phyloP scores from a whole-genome alignment of 2,888 invertebrate genomes.

The Drosophila kokeensis region DNA sequence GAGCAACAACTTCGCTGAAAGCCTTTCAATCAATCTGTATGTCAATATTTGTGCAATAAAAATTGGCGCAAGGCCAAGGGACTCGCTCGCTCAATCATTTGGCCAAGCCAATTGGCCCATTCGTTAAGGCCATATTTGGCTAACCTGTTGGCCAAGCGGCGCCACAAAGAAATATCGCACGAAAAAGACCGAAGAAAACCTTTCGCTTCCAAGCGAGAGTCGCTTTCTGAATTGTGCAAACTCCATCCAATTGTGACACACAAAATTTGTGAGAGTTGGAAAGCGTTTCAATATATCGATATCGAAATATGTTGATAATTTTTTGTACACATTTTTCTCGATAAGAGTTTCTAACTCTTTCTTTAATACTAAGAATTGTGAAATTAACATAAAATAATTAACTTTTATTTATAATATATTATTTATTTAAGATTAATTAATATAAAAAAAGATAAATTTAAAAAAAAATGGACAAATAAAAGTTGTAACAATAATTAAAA shows the following conservation, averaged over 20 bases:
- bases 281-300: neutral
- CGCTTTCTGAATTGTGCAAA: neutral
- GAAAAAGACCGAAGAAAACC: conserved; percentile 23
- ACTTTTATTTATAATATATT: too few relatives aligned
- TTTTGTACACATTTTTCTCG: neutral
- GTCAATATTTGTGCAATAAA: conserved; percentile 60
- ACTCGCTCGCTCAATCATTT: conserved; percentile 46
- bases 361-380: too few relatives aligned
- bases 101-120: conserved; percentile 44
- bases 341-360: neutral
- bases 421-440: too few relatives aligned
- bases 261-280: neutral
- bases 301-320: neutral
- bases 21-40: conserved; percentile 63
- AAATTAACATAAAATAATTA: too few relatives aligned
- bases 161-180: conserved; percentile 42
- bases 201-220: conserved; percentile 50
- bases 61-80: conserved; percentile 61
- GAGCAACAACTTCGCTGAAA: conserved; percentile 44
- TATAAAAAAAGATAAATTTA: too few relatives aligned
- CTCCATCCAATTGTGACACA: neutral
- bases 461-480: too few relatives aligned
- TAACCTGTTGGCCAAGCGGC: conserved; percentile 69
- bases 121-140: conserved; percentile 56
- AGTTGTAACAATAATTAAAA: too few relatives aligned